These are phyloP conservation scores for Thysanoteuthis rhombus DNA, from an alignment of 2,888 invertebrate genomes.

Conservation along the genomic window DNA sequence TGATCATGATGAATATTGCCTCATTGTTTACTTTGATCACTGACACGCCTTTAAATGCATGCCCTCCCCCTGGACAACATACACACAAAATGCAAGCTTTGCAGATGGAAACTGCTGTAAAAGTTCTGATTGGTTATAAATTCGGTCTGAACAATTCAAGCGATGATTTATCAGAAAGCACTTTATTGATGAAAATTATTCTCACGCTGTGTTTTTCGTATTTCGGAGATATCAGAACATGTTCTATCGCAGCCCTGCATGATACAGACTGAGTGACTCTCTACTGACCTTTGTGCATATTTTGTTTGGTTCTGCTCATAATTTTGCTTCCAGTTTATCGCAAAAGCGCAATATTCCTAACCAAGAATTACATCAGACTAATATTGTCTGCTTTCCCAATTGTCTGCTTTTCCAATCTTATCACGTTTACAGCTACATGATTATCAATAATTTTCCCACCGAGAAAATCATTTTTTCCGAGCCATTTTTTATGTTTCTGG, in stretches of 20 bases:
- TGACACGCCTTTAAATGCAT: background rate
- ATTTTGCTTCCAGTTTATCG: too few species aligned
- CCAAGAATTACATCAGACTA: too few species aligned
- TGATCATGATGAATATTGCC: too few species aligned
- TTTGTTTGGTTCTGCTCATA: too few species aligned
- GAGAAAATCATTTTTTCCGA: too few species aligned
- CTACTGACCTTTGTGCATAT: background rate
- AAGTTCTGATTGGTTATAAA: background rate
- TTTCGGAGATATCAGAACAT: background rate
- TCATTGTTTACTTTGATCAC: too few species aligned
- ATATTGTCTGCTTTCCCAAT: too few species aligned
- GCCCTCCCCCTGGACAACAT: background rate
- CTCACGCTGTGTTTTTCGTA: background rate
- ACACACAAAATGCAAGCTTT: background rate
- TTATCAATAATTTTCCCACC: too few species aligned
- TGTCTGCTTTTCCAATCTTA: too few species aligned
- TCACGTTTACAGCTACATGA: too few species aligned
- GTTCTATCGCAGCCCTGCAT: background rate
- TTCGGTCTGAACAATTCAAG: background rate
- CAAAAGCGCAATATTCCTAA: too few species aligned
- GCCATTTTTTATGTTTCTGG: too few species aligned
- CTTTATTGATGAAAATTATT: constrained; percentile 12
- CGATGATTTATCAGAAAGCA: background rate
- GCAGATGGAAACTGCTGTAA: background rate
- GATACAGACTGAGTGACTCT: background rate